Evolutionary conservation across 2,888 invertebrate genomes (phyloP), one percentile per base, ranked within the genome.

Genomic region (Hydraecia micacea): DNA sequence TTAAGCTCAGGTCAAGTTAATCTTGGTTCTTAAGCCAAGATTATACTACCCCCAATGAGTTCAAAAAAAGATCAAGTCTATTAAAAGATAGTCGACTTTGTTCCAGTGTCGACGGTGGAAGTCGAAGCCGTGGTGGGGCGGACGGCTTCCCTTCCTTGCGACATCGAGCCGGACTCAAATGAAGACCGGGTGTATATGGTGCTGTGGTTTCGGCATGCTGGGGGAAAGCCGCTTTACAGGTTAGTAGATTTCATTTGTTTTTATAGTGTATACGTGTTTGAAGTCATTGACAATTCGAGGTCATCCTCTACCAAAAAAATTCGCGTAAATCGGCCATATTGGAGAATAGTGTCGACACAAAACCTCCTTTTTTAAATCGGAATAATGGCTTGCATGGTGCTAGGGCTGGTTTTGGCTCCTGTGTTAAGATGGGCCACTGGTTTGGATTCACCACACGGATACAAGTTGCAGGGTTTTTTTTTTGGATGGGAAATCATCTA

Each of bases 171-270:
- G 71, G 97, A 98, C 94, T 97, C 98, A 78, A 97, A 98, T 91
- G 98, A 98, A 90, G 99, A 99, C 94, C 97, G 98, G 80, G 98
- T 99, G 84, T 98, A 99, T 95, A 98, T 99, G 98, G 99, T 99
- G 90, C 97, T 99, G 73, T 99, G 99, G 99, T 99, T 98, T 95
- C 97, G 98, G 83, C 98, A 98, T 93, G 98, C 98, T 84, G 98
- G 98, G 68, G 98, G 98, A 83, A 98, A 98, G 93, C 99, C 99
- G 69, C 97, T 99, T 86, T 99, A 99, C 97, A 99, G 98, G 99
- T 99, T 94, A 97, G 96, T 89, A 8, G 11, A 65, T 5, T 42
- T 6, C 0, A 46, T 55, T 75, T 21, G 0, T 46, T 46, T 68
- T 32, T 32, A 32, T 8, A 6, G 21, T 18, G 32, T 49, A 11